Evolutionary conservation across 1,140 invertebrate species (phyloP).

Genomic region (Listronotus oregonensis): DNA sequence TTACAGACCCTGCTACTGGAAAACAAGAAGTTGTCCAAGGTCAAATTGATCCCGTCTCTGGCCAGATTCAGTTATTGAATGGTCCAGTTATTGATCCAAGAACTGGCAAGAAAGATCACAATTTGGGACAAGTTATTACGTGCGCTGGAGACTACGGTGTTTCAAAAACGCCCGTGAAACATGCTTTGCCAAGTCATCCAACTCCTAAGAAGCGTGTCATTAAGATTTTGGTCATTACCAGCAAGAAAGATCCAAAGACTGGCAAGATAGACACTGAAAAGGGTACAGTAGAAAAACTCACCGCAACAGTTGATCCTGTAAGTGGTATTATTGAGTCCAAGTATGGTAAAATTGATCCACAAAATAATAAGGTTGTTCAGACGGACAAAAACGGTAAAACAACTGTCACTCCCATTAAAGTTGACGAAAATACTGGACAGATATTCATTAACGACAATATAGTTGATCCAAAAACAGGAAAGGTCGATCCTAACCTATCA

Average conservation of each 20-base stretch:
- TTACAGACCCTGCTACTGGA: constrained; percentile 60
- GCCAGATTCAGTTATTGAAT: constrained; percentile 68
- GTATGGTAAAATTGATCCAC: constrained; percentile 64
- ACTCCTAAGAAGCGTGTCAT: constrained; percentile 53
- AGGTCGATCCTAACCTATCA: constrained; percentile 64
- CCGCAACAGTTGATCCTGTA: constrained; percentile 61
- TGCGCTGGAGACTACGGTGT: constrained; percentile 53
- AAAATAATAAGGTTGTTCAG: constrained; percentile 60
- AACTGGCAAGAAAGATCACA: constrained; percentile 50
- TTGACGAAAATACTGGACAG: constrained; percentile 67
- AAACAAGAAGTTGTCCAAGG: constrained; percentile 61
- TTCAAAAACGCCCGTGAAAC: constrained; percentile 62
- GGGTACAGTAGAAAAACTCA: constrained; percentile 62
- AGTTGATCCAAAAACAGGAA: constrained; percentile 63
- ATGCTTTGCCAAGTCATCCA: constrained; percentile 60
- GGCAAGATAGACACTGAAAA: constrained; percentile 63
- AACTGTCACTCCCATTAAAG: constrained; percentile 61
- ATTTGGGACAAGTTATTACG: constrained; percentile 49
- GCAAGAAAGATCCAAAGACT: constrained; percentile 62
- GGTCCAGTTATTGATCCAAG: constrained; percentile 59
- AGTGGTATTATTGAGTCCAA: constrained; percentile 64
- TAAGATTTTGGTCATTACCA: constrained; percentile 62
- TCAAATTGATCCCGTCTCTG: constrained; percentile 64
- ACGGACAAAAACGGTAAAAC: constrained; percentile 64
- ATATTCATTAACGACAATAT: constrained; percentile 66